These are phyloP conservation scores for Sceloporus undulatus DNA, from an alignment of 2,113 vertebrate species.

Conservation along the genomic window DNA sequence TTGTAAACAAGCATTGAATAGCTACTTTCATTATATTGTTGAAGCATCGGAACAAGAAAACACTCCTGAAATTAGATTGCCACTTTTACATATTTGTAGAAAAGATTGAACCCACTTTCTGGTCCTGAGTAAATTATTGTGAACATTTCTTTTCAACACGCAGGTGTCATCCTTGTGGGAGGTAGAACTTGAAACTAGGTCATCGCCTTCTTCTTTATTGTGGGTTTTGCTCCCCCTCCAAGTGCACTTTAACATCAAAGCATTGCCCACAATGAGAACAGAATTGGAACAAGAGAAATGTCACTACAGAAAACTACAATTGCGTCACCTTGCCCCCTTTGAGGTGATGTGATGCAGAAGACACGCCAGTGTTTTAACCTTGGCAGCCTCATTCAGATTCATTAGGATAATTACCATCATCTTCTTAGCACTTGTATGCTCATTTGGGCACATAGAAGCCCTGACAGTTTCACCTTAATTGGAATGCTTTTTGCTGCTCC, in stretches of 20 bases:
- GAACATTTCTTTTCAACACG: neutral
- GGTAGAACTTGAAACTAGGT: constrained; percentile 6
- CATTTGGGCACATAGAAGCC: constrained; percentile 12
- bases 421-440: neutral
- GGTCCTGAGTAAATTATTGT: neutral
- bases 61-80: neutral
- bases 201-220: constrained; percentile 4
- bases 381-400: neutral
- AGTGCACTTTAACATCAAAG: constrained; percentile 27
- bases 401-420: constrained; percentile 6
- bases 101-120: neutral
- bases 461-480: constrained; percentile 2
- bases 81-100: constrained; percentile 7
- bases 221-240: neutral
- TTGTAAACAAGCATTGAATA: neutral
- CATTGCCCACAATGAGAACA: constrained; percentile 10
- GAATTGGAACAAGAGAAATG: constrained; percentile 12
- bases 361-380: constrained; percentile 8
- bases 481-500: constrained; percentile 24
- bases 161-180: neutral
- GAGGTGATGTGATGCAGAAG: neutral
- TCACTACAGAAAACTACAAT: constrained; percentile 9
- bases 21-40: neutral
- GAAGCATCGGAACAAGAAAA: neutral
- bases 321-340: neutral